These are phyloP conservation scores for Drosophila serrata DNA, from an alignment of 1,140 invertebrate species.

Conservation along the genomic window DNA sequence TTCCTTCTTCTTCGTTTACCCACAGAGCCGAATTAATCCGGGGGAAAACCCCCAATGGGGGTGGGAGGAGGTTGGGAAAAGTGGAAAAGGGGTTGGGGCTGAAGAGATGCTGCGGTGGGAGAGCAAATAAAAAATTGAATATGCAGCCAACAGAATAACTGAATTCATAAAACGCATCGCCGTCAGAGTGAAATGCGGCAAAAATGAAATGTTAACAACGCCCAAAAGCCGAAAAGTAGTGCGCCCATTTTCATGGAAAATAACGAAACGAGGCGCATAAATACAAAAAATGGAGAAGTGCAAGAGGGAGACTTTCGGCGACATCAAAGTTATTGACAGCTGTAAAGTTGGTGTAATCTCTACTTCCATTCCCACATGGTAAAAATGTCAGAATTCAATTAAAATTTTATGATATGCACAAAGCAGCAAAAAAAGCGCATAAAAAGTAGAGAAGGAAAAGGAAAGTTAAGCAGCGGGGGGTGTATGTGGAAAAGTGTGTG, in stretches of 20 bases:
- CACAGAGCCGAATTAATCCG: conserved; percentile 57
- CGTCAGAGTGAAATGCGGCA: conserved; percentile 45
- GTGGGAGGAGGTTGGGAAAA: background rate
- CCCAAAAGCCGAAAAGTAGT: conserved; percentile 78
- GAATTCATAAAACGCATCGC: conserved; percentile 62
- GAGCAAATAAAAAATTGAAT: conserved; percentile 68
- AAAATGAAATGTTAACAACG: conserved; percentile 67
- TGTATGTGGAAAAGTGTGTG: too few species aligned
- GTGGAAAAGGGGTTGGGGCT: background rate
- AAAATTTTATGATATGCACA: conserved; percentile 77
- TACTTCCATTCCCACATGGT: conserved; percentile 57
- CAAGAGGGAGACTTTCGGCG: conserved; percentile 17
- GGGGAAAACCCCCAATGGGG: conserved; percentile 23
- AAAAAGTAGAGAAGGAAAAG: conserved; percentile 48
- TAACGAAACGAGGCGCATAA: conserved; percentile 70
- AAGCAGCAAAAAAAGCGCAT: conserved; percentile 51
- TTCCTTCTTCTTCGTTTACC: conserved; percentile 6
- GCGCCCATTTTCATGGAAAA: conserved; percentile 43
- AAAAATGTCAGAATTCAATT: conserved; percentile 81
- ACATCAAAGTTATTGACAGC: conserved; percentile 79
- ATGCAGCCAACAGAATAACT: conserved; percentile 55
- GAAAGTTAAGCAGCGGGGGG: conserved; percentile 36
- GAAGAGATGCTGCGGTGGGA: conserved; percentile 25
- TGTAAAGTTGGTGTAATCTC: conserved; percentile 73
- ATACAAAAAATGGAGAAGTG: conserved; percentile 22